Evolutionary conservation across 2,888 invertebrate genomes (phyloP), one percentile per base, ranked within the genome.

Genomic region (Andrena haemorrhoa): DNA sequence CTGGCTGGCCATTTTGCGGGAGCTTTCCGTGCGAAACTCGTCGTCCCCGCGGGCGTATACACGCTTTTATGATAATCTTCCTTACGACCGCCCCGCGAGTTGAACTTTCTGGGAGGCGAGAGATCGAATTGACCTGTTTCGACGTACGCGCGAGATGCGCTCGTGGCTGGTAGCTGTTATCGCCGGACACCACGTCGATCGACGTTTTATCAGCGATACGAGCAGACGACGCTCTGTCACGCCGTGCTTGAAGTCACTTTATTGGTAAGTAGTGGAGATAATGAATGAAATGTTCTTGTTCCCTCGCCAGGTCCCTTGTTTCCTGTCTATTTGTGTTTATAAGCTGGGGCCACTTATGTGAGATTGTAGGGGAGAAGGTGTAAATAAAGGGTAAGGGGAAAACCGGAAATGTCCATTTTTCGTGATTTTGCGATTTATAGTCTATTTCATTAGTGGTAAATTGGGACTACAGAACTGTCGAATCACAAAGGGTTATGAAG

Each of bases 1-100:
- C 33, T 20, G 72, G 53, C 49, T 60, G 53, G 56, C 68, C 71
- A 70, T 86, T 80, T 75, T 64, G 64, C 58, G 51, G 53, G n/a
- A 73, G 41, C 66, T 76, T 80, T 70, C 33, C 66, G 12, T 60
- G 53, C 53, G 58, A 49, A 33, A 73, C 23, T 49, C 79, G 20
- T 63, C 66, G 51, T 69, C 26, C 61, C 66, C 56, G 64, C 49
- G 23, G 56, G 31, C 65, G 16, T 26, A 26, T 35, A 51, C 65
- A 60, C 33, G 35, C 51, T 58, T 86, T 76, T 81, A 84, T 64
- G 71, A 71, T 72, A 76, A 84, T 29, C 53, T 73, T 35, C 26
- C 47, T 66, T 60, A 60, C 29, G 60, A 63, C 26, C 47, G 65
- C 49, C 4, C 29, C 26, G 65, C 16, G n/a, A 29, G 6, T 35